Evolutionary conservation across 2,888 invertebrate species (phyloP), one percentile per base, ranked within the genome.

Genomic region (Andrena fulva): DNA sequence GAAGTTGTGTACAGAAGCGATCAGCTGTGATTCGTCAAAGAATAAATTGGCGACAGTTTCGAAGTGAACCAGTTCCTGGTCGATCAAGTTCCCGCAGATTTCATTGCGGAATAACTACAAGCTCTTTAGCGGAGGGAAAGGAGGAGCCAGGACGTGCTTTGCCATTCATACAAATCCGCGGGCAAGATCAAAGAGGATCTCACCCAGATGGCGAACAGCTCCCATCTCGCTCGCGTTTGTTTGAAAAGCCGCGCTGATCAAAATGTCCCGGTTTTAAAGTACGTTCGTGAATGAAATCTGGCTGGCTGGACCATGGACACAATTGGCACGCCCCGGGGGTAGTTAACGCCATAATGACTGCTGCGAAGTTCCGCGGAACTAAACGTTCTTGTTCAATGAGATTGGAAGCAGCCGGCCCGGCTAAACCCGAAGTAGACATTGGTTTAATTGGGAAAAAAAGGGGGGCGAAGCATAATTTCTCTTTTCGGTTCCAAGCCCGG

Each of bases 371-470:
- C 16, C 29, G 33, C n/a, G 62, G 50, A 70, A 24, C 54, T 24
- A 66, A 75, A 75, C 59, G 59, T 72, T 72, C 35, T 54, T 71
- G 64, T 77, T 71, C 62, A 31, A 71, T 27, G 66, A 62, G 54
- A 48, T 50, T 33, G 48, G 35, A 31, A 63, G 62, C 27, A 60
- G 33, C 8, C 52, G 48, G 27, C 48, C 10, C 1, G 20, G 69
- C 52, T 50, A 52, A 42, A 75, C 62, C 56, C 67, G 50, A 52
- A 67, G 80, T 50, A 42, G 42, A 68, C 81, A 78, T 68, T 70
- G 72, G 74, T 72, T 88, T 90, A 90, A 90, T 90, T 87, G 89
- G 85, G 20, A 20, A 90, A 89, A 85, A 85, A 86, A 87, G 75
- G 86, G 86, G 86, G 80, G 70, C 74, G 78, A 82, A 76, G 84